These are phyloP conservation scores for Halocaridina rubra DNA, from an alignment of 2,888 invertebrate species.

Conservation along the genomic window DNA sequence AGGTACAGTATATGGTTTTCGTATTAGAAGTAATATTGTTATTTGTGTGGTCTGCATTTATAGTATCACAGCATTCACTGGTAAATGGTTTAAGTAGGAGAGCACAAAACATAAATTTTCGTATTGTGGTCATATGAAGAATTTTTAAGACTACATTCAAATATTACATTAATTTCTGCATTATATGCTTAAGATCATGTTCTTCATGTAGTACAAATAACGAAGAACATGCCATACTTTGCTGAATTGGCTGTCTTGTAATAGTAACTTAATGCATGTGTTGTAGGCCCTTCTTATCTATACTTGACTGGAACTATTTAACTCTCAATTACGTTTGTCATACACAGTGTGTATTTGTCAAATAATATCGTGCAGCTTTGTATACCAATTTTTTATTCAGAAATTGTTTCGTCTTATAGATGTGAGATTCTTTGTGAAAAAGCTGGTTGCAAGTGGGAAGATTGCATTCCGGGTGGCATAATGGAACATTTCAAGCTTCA, in stretches of 20 bases:
- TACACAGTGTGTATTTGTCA: not conserved
- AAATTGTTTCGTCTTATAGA: slow-evolving; percentile 11
- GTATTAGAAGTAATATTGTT: not conserved
- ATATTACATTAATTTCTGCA: not conserved
- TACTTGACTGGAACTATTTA: not conserved
- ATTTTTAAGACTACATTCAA: not conserved
- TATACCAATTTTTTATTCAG: no score
- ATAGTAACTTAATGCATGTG: not conserved
- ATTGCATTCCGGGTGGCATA: slow-evolving; percentile 27
- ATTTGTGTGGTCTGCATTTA: not conserved
- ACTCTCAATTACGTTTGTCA: not conserved
- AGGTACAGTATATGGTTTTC: not conserved
- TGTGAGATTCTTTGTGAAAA: slow-evolving; percentile 51
- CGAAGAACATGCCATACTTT: not conserved
- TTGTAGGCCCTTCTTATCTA: no score
- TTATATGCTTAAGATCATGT: no score
- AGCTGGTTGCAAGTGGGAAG: slow-evolving; percentile 29
- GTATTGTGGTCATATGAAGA: not conserved
- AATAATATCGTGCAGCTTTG: no score
- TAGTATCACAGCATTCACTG: not conserved
- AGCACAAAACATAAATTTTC: not conserved
- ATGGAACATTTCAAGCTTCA: slow-evolving; percentile 58
- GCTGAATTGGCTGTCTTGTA: not conserved
- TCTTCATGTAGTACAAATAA: no score
- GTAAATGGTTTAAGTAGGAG: not conserved